A percentile compares a stretch with the other conserved stretches of the same genome.
Evolutionary conservation across 2,888 invertebrate species (phyloP).

Genomic region (Bembecia ichneumoniformis): DNA sequence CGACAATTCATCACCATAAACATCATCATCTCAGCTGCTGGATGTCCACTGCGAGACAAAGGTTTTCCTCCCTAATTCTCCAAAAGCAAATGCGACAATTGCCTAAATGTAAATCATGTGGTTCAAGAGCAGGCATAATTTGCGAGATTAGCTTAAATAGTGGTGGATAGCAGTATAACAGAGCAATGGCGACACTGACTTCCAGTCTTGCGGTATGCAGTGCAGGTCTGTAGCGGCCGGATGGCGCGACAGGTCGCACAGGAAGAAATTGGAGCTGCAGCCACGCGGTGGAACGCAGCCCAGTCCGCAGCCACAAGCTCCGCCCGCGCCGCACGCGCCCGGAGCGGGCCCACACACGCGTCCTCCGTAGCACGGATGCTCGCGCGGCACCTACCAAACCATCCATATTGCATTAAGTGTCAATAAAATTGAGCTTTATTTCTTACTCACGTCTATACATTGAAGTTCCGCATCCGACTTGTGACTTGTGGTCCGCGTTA

Average conservation of each 20-base stretch:
- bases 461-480: neutral
- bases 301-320: constrained; percentile 84
- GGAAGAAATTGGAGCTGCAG: constrained; percentile 81
- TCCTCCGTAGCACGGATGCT: constrained; percentile 54
- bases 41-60: too few species aligned
- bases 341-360: constrained; percentile 27
- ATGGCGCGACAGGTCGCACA: constrained; percentile 65
- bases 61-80: too few species aligned
- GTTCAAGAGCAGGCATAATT: too few species aligned
- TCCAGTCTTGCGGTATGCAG: constrained; percentile 51
- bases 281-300: constrained; percentile 65
- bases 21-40: too few species aligned
- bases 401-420: neutral
- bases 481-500: too few species aligned
- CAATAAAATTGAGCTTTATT: too few species aligned
- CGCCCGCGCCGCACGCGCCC: constrained; percentile 41
- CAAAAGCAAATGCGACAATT: too few species aligned
- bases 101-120: too few species aligned
- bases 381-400: constrained; percentile 54
- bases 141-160: too few species aligned
- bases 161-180: neutral
- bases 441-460: constrained; percentile 20
- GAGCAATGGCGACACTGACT: constrained; percentile 22
- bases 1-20: too few species aligned
- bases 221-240: constrained; percentile 32